A percentile compares a stretch with the other conserved stretches of the same genome.
Conservation (phyloP, 1,140 invertebrate genomes). For the Oncopodura yosiiana region DNA sequence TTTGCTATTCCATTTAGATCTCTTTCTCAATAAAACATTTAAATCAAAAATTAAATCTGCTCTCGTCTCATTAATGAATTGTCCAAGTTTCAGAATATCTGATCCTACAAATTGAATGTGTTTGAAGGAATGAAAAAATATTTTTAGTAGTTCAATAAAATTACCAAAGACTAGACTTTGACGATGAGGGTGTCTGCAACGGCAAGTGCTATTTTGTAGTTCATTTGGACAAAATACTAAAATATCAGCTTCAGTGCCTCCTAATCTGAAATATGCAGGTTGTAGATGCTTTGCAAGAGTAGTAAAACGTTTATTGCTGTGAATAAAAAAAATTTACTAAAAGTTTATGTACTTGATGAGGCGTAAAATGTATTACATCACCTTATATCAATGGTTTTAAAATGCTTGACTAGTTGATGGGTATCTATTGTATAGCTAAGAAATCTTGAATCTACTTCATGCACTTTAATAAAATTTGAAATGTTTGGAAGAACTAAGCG, state of each 20-base stretch:
- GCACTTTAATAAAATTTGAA: no score
- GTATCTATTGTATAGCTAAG: background rate
- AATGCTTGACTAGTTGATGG: constrained; percentile 1
- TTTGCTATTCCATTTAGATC: constrained; percentile 47
- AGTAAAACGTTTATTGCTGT: constrained; percentile 3
- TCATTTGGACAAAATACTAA: constrained; percentile 52
- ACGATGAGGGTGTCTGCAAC: no score
- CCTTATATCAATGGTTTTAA: background rate
- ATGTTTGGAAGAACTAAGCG: no score
- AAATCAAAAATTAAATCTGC: constrained; percentile 57
- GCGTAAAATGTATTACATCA: no score
- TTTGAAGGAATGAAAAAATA: background rate
- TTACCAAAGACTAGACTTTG: no score
- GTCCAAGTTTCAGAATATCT: constrained; percentile 51
- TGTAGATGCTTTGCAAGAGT: constrained; percentile 47
- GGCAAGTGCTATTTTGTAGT: background rate
- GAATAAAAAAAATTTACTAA: background rate
- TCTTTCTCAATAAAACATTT: constrained; percentile 53
- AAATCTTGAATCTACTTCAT: background rate
- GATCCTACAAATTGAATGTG: constrained; percentile 9
- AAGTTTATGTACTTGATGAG: no score
- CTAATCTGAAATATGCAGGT: constrained; percentile 52
- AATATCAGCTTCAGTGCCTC: constrained; percentile 56
- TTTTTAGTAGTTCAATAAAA: background rate
- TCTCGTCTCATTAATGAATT: constrained; percentile 47